Evolutionary conservation across 2,113 vertebrate species (phyloP), one percentile per base, ranked within the genome.

Genomic region (Peromyscus californicus): DNA sequence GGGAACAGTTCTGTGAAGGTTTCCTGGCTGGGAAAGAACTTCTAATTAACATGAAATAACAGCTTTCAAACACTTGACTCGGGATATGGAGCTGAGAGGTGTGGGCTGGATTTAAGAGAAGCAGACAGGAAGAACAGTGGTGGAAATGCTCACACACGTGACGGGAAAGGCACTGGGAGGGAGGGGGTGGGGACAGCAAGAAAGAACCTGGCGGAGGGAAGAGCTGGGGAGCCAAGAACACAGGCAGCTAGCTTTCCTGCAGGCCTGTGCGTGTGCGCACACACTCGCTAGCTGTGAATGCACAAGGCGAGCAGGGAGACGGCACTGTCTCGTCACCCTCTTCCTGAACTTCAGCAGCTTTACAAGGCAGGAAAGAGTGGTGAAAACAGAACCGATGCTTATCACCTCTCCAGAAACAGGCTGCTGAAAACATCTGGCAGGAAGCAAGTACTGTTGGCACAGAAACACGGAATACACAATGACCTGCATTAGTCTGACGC

Each of bases 11-110:
- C 80, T 59, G 69, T 48, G 83, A 57, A 91, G 59, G 57, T 61
- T 95, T 80, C 74, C 57, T 69, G 97, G 91, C 83, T 97, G 78
- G 96, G 96, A 89, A 98, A 96, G 97, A 97, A 96, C 92, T 94
- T 91, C 86, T 94, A 96, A 97, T 98, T 97, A 97, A 95, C 83
- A 95, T 95, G 93, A 97, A 98, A 97, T 96, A 98, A 96, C 69
- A 96, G 89, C 95, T 95, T 98, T 97, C 90, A 97, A 95, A 76
- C 79, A 97, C 80, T 97, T 97, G 96, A 97, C 97, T 94, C 54
- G 91, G 90, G 57, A 97, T 91, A 61, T 57, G 85, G 95, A 84
- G 78, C 75, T 96, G 97, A 97, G 92, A 97, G 97, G 96, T 96
- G 96, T 97, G 96, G 97, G 98, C 75, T 98, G 97, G 91, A 69